These are phyloP conservation scores for Papilio xuthus DNA, from an alignment of 1,140 invertebrate genomes.

Conservation along the genomic window DNA sequence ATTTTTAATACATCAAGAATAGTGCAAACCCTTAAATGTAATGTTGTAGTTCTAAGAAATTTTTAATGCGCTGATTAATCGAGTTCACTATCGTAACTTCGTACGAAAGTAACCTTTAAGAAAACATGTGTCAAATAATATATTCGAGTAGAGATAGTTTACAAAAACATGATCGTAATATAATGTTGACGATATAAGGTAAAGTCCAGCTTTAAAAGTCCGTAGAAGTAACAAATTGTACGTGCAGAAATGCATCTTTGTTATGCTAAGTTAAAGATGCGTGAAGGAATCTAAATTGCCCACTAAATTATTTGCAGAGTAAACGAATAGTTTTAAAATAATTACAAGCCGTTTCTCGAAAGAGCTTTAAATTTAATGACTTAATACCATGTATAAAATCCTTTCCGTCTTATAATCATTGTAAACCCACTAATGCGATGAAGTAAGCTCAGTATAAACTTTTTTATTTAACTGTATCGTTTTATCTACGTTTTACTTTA, in stretches of 20 bases:
- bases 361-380: neutral
- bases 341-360: neutral
- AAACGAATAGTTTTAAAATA: neutral
- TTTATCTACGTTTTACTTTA: too few relatives aligned
- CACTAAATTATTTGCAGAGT: conserved; percentile 5
- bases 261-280: neutral
- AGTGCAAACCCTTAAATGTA: too few relatives aligned
- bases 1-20: too few relatives aligned
- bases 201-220: neutral
- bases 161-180: neutral
- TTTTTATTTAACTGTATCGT: too few relatives aligned
- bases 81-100: too few relatives aligned
- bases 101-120: too few relatives aligned
- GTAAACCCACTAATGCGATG: too few relatives aligned
- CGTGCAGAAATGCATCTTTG: conserved; percentile 5
- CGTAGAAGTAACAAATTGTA: neutral
- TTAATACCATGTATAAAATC: neutral
- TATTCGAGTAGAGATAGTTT: neutral
- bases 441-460: too few relatives aligned
- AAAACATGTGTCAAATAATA: neutral
- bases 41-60: too few relatives aligned
- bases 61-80: neutral
- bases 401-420: neutral
- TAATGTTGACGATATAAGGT: neutral
- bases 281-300: conserved; percentile 2